Conservation (phyloP, 2,113 vertebrate species). For the Ptilonorhynchus violaceus region DNA sequence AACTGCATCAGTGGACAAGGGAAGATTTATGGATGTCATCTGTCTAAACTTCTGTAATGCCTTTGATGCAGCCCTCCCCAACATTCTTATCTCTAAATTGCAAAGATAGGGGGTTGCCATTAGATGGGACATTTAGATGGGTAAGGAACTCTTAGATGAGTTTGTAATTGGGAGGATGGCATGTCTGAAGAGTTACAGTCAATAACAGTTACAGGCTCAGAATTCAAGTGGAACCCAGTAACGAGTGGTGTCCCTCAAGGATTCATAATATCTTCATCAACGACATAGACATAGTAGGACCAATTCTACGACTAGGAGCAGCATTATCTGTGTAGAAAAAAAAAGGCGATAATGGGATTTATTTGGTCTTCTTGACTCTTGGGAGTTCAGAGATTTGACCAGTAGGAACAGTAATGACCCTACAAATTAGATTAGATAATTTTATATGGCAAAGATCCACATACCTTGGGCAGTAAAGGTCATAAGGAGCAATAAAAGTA, state of each 20-base stretch:
- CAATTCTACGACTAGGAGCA: not conserved
- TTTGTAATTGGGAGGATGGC: not conserved
- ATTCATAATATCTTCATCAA: not conserved
- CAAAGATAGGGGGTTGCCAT: not conserved
- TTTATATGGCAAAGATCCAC: not conserved
- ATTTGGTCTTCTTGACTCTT: not conserved
- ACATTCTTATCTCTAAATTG: not conserved
- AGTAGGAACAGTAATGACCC: not conserved
- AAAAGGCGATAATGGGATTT: not conserved
- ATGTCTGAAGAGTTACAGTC: not conserved
- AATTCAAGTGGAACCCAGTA: not conserved
- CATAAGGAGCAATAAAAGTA: not conserved
- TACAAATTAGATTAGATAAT: not conserved
- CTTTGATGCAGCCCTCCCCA: not conserved
- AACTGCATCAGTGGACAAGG: not conserved
- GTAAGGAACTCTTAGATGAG: not conserved
- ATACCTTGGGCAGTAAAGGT: not conserved
- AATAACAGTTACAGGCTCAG: no score
- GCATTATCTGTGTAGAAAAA: not conserved
- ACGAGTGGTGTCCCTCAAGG: not conserved
- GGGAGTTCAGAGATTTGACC: not conserved
- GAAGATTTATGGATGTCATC: not conserved
- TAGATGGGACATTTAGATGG: not conserved
- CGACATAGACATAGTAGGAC: not conserved
- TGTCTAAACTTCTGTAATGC: not conserved